A percentile compares a stretch with the other conserved stretches of the same genome.
Evolutionary conservation across 1,140 invertebrate species (phyloP).

Genomic region (Tetramorium simillimum): DNA sequence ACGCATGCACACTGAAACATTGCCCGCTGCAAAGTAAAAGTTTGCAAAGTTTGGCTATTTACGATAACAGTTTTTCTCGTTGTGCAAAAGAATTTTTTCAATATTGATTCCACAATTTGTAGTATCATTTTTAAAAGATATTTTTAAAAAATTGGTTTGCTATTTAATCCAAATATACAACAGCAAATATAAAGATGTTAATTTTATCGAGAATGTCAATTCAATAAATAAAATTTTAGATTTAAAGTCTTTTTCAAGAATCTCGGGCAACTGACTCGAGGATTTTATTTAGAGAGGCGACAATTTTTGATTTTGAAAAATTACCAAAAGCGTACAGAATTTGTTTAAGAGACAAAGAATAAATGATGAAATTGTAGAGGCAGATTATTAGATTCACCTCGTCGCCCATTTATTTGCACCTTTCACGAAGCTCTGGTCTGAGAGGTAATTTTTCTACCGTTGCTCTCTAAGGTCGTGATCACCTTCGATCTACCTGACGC

Average conservation of each 20-base stretch:
- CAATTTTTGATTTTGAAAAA: background rate
- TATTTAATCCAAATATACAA: background rate
- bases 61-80: background rate
- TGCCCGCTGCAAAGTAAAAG: background rate
- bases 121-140: no score
- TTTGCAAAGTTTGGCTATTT: constrained; percentile 42
- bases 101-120: constrained; percentile 10
- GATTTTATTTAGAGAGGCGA: background rate
- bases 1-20: background rate
- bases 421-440: constrained; percentile 6
- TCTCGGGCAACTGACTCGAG: background rate
- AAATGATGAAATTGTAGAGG: constrained; percentile 3
- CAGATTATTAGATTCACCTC: constrained; percentile 7
- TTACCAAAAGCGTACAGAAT: background rate
- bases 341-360: background rate
- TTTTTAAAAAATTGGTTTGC: background rate
- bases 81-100: background rate
- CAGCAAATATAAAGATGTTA: background rate
- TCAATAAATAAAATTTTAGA: background rate
- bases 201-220: background rate
- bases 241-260: background rate
- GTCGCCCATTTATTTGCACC: constrained; percentile 43
- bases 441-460: constrained; percentile 23
- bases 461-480: constrained; percentile 38
- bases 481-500: constrained; percentile 48